Conservation (phyloP, 2,888 invertebrate genomes). For the Harpagoxenus sublaevis region DNA sequence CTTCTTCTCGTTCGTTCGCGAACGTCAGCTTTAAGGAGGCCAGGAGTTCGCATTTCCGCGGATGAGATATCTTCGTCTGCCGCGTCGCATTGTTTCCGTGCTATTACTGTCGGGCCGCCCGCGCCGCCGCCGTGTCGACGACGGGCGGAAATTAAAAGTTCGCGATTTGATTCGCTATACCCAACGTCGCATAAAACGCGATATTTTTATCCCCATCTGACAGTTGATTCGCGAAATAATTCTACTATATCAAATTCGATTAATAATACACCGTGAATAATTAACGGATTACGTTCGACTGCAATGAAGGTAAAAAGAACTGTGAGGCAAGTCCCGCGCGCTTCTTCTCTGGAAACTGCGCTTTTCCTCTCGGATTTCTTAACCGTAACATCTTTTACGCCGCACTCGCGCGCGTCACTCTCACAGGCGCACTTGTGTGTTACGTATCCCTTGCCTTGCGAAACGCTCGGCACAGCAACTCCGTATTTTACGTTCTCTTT, state of each 20-base stretch:
- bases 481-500: background rate
- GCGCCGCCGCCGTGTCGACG: slow-evolving; percentile 6
- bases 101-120: slow-evolving; percentile 34
- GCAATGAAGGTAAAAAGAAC: background rate
- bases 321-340: background rate
- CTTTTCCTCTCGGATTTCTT: slow-evolving; percentile 17
- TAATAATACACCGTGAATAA: slow-evolving; percentile 19
- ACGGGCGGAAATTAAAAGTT: slow-evolving; percentile 55
- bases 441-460: background rate
- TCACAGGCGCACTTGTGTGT: background rate
- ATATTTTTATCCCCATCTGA: slow-evolving; percentile 28
- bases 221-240: slow-evolving; percentile 15
- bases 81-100: slow-evolving; percentile 54
- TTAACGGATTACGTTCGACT: background rate
- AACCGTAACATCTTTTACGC: background rate
- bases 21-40: slow-evolving; percentile 37
- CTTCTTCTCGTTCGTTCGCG: background rate
- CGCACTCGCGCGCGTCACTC: background rate
- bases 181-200: slow-evolving; percentile 33
- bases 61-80: slow-evolving; percentile 37
- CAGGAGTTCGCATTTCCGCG: slow-evolving; percentile 34
- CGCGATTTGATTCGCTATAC: slow-evolving; percentile 44
- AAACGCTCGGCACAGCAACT: background rate
- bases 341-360: background rate
- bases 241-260: slow-evolving; percentile 30